Percentiles rank a stretch among this genome's conserved stretches.
These are phyloP conservation scores for Coreius guichenoti DNA, from an alignment of 2,797 vertebrate genomes.

Conservation along the genomic window DNA sequence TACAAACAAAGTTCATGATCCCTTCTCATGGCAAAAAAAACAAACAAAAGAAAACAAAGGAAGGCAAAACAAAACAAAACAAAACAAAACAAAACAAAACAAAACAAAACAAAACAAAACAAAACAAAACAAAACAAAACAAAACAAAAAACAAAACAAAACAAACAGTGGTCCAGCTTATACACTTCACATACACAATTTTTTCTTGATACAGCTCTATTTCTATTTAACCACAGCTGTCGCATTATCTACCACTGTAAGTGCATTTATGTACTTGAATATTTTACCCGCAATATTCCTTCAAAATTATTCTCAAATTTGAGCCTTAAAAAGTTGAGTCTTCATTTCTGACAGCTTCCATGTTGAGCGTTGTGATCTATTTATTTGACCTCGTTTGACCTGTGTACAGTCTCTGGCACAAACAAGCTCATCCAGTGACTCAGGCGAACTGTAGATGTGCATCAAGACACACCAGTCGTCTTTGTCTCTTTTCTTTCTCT, in stretches of 20 bases:
- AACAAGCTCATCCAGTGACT: background rate
- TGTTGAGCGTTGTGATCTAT: background rate
- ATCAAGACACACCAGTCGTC: background rate
- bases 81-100: background rate
- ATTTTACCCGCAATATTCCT: background rate
- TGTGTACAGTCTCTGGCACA: background rate
- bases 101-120: background rate
- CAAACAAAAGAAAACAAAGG: too few species aligned
- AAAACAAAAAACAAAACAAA: background rate
- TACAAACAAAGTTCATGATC: background rate
- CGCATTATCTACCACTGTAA: background rate
- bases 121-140: background rate
- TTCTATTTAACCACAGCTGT: background rate
- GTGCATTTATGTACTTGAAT: background rate
- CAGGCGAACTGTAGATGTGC: background rate
- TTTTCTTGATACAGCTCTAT: background rate
- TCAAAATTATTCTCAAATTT: too few species aligned
- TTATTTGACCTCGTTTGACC: background rate
- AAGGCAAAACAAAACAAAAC: background rate
- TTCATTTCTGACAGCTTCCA: background rate
- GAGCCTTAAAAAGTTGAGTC: background rate
- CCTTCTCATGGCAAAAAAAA: background rate
- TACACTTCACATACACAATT: background rate
- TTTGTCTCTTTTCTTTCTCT: constrained; percentile 4
- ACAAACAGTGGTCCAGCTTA: background rate